These are phyloP conservation scores for Sthenelais limicola DNA, from an alignment of 2,888 invertebrate genomes.

Conservation along the genomic window DNA sequence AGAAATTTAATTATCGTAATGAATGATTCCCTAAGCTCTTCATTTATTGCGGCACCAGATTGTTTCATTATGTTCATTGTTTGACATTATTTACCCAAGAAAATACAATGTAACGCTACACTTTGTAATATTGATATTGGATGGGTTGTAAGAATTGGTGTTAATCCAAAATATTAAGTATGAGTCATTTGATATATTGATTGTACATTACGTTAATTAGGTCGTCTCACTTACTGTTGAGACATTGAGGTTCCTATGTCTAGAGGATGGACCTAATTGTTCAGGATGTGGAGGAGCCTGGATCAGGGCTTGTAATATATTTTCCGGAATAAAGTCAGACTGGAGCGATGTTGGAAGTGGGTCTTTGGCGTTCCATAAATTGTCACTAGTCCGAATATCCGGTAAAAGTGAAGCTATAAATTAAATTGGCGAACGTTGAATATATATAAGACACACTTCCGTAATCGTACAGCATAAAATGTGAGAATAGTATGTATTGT, in stretches of 20 bases:
- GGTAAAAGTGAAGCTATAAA: slow-evolving; percentile 51
- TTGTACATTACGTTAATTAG: too few relatives aligned
- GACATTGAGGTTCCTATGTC: slow-evolving; percentile 59
- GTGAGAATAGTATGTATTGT: not conserved
- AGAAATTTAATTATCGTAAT: too few relatives aligned
- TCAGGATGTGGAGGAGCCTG: slow-evolving; percentile 60
- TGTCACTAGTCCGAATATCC: slow-evolving; percentile 56
- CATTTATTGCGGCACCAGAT: too few relatives aligned
- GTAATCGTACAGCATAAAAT: not conserved
- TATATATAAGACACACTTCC: not conserved
- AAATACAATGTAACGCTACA: too few relatives aligned
- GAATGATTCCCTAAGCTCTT: too few relatives aligned
- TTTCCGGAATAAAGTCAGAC: slow-evolving; percentile 70
- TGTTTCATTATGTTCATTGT: too few relatives aligned
- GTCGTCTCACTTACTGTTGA: slow-evolving; percentile 57
- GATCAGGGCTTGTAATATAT: slow-evolving; percentile 69
- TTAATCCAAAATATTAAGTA: too few relatives aligned
- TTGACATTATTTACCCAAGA: too few relatives aligned
- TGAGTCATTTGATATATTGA: too few relatives aligned
- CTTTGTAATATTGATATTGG: too few relatives aligned
- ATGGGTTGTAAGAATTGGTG: too few relatives aligned
- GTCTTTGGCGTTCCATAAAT: slow-evolving; percentile 56
- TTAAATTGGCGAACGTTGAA: slow-evolving; percentile 45
- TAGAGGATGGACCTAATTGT: slow-evolving; percentile 63
- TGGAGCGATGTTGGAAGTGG: slow-evolving; percentile 65